phyloP scores from a whole-genome alignment of 1,140 invertebrate genomes.

The Formica exsecta region DNA sequence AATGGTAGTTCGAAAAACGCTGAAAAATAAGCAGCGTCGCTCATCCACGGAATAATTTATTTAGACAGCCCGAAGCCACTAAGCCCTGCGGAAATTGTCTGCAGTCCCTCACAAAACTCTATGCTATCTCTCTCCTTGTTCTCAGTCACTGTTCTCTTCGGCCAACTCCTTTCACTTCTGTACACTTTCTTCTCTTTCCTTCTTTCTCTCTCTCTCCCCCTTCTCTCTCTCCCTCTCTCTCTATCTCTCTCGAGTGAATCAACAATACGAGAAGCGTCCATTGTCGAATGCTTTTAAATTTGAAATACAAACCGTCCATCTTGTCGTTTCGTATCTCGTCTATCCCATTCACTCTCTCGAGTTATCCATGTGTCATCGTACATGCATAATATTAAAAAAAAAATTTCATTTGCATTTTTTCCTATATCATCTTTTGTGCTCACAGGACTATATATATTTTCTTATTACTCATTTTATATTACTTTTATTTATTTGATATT shows the following conservation, averaged over 20 bases:
- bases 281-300: slow-evolving; percentile 87
- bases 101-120: slow-evolving; percentile 78
- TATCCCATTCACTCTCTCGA: slow-evolving; percentile 16
- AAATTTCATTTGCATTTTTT: slow-evolving; percentile 66
- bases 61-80: slow-evolving; percentile 77
- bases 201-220: too few relatives aligned
- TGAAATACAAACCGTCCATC: slow-evolving; percentile 85
- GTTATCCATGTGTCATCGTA: slow-evolving; percentile 71
- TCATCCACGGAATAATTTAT: slow-evolving; percentile 79
- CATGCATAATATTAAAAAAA: slow-evolving; percentile 54
- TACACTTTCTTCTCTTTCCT: slow-evolving; percentile 26
- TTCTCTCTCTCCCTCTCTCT: not conserved
- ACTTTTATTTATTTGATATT: not conserved
- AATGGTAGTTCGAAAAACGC: slow-evolving; percentile 65
- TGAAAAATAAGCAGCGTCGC: slow-evolving; percentile 77
- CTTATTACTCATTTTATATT: not conserved
- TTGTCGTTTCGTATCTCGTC: slow-evolving; percentile 54
- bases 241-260: slow-evolving; percentile 74
- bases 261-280: slow-evolving; percentile 84
- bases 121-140: slow-evolving; percentile 64
- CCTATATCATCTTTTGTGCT: not conserved
- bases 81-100: slow-evolving; percentile 78
- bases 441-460: not conserved
- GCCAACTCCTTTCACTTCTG: slow-evolving; percentile 38
- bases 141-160: slow-evolving; percentile 48